These are phyloP conservation scores for Drosophila nikananu DNA, from an alignment of 1,140 invertebrate genomes.

Conservation along the genomic window DNA sequence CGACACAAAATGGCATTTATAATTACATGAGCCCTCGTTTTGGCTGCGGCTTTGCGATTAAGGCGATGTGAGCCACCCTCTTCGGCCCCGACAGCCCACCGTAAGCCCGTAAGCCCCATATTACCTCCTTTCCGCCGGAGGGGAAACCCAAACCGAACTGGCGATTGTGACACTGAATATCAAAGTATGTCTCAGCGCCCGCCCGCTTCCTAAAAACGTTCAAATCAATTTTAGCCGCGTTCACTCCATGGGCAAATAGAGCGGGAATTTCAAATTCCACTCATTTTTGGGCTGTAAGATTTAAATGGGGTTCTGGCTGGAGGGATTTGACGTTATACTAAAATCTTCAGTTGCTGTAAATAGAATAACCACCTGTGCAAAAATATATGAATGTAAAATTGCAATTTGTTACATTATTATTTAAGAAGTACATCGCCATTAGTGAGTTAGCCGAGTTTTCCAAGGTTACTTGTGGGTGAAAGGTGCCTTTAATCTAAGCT, in stretches of 20 bases:
- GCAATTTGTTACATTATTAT: too few species aligned
- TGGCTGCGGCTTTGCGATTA: slow-evolving; percentile 60
- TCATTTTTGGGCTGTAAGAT: too few species aligned
- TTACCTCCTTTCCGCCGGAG: background rate
- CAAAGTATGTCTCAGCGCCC: background rate
- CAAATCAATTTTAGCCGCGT: slow-evolving; percentile 34
- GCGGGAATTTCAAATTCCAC: background rate
- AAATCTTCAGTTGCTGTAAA: too few species aligned
- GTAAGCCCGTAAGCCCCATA: too few species aligned
- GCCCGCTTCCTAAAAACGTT: slow-evolving; percentile 11
- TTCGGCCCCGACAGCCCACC: background rate
- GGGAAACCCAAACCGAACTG: background rate
- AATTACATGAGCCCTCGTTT: slow-evolving; percentile 66
- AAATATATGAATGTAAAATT: too few species aligned
- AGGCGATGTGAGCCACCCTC: slow-evolving; percentile 26
- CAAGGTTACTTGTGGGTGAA: too few species aligned
- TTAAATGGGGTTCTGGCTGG: too few species aligned
- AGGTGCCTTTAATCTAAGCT: too few species aligned
- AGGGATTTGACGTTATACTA: too few species aligned
- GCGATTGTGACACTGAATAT: slow-evolving; percentile 9
- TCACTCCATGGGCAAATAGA: slow-evolving; percentile 1
- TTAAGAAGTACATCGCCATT: too few species aligned
- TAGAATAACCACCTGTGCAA: too few species aligned
- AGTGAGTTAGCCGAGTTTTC: too few species aligned
- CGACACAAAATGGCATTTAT: slow-evolving; percentile 64